Percentiles rank a stretch among this genome's conserved stretches.
Evolutionary conservation across 1,140 invertebrate species (phyloP).

Genomic region (Rhyzopertha dominica): DNA sequence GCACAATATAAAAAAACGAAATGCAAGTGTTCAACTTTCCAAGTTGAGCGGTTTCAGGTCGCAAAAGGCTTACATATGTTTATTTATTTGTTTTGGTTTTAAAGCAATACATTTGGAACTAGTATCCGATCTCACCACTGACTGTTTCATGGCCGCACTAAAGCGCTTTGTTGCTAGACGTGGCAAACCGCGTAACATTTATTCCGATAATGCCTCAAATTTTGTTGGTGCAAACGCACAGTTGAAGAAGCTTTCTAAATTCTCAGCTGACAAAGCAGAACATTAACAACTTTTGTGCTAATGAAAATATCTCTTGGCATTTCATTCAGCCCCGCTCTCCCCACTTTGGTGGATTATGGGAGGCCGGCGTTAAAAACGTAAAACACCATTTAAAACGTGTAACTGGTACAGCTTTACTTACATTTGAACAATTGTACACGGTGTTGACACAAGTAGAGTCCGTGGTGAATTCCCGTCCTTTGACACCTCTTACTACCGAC

Average conservation of each 20-base stretch:
- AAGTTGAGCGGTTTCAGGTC: too few relatives aligned
- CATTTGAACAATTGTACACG: neutral
- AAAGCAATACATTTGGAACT: conserved; percentile 43
- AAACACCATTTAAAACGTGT: neutral
- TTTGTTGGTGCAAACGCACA: conserved; percentile 24
- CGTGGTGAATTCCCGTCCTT: neutral
- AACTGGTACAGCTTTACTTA: neutral
- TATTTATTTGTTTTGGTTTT: too few relatives aligned
- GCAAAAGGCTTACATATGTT: too few relatives aligned
- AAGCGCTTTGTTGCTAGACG: conserved; percentile 27
- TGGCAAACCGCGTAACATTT: conserved; percentile 15
- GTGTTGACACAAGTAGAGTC: neutral
- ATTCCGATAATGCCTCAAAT: conserved; percentile 27
- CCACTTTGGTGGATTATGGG: conserved; percentile 2
- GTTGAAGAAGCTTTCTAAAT: conserved; percentile 6
- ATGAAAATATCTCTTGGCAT: conserved; percentile 9
- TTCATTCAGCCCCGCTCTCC: neutral
- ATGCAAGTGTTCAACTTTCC: too few relatives aligned
- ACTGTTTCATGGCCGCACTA: conserved; percentile 30
- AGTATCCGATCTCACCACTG: conserved; percentile 27
- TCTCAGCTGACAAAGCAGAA: conserved; percentile 8
- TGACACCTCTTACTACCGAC: too few relatives aligned
- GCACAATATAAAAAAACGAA: too few relatives aligned
- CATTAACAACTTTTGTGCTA: neutral
- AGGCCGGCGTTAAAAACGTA: neutral